phyloP scores from a whole-genome alignment of 2,113 vertebrate species.

The Tachuris rubrigastra region DNA sequence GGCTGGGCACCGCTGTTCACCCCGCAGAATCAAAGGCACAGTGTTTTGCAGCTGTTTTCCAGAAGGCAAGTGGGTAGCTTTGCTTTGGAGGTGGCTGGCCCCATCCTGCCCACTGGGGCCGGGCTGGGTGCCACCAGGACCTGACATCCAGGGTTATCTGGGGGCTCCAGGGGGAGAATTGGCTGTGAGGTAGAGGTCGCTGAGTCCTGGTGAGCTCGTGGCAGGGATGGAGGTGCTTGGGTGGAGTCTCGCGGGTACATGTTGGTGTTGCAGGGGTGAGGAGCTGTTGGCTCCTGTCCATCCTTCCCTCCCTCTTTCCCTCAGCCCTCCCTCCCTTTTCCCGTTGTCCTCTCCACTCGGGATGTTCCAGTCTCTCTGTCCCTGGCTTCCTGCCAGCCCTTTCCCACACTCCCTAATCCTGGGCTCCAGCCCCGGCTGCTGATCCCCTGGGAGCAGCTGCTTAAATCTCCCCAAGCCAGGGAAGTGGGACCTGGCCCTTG shows the following conservation, averaged over 20 bases:
- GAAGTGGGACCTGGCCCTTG: constrained; percentile 14
- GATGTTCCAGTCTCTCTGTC: not conserved
- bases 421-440: not conserved
- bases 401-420: constrained; percentile 46
- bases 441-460: constrained; percentile 60
- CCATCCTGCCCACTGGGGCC: not conserved
- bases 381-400: constrained; percentile 26
- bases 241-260: accelerated
- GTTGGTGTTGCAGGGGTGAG: accelerated
- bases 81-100: not conserved
- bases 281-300: not conserved
- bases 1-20: not conserved
- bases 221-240: not conserved
- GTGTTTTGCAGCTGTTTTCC: not conserved
- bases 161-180: not conserved
- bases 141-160: not conserved
- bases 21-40: not conserved
- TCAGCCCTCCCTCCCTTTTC: not conserved
- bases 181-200: not conserved
- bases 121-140: not conserved
- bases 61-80: not conserved
- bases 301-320: not conserved
- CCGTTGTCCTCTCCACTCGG: not conserved
- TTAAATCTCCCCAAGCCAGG: not conserved
- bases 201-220: not conserved